These are phyloP conservation scores for Anguilla pacifica DNA, from an alignment of 2,797 vertebrate genomes.

Conservation along the genomic window DNA sequence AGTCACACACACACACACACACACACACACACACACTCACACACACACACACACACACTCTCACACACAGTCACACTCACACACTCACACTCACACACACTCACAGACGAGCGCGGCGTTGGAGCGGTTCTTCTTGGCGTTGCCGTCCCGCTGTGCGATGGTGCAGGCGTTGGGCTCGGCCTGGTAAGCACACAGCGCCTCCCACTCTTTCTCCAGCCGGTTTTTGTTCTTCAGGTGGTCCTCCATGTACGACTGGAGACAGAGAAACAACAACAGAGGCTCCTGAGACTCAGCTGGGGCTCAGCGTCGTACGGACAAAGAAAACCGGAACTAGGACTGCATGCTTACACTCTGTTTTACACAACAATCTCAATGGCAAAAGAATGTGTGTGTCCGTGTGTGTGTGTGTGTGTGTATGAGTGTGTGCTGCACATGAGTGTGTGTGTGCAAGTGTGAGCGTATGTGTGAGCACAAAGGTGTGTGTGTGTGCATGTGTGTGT, in stretches of 20 bases:
- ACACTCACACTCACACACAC: constrained; percentile 44
- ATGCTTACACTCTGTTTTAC: background rate
- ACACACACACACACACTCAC: too few species aligned
- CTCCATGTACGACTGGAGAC: constrained; percentile 94
- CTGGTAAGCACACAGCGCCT: constrained; percentile 91
- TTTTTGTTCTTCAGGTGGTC: constrained; percentile 96
- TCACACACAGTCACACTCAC: too few species aligned
- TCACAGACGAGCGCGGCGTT: constrained; percentile 82
- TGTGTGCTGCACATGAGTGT: too few species aligned
- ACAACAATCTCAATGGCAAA: background rate
- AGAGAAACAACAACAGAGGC: background rate
- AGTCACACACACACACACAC: constrained; percentile 30
- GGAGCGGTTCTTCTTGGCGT: constrained; percentile 85
- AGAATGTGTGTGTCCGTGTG: background rate
- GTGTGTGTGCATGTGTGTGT: too few species aligned
- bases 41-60: too few species aligned
- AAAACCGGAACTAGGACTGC: too few species aligned
- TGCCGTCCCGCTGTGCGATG: constrained; percentile 79
- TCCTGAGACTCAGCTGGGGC: too few species aligned
- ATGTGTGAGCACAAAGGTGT: too few species aligned
- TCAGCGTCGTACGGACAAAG: too few species aligned
- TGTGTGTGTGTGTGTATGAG: background rate
- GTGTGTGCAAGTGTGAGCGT: too few species aligned
- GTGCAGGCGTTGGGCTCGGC: constrained; percentile 83
- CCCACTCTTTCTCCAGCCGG: constrained; percentile 94